Conservation (phyloP, 2,888 invertebrate genomes). For the Pasiphila rectangulata region DNA sequence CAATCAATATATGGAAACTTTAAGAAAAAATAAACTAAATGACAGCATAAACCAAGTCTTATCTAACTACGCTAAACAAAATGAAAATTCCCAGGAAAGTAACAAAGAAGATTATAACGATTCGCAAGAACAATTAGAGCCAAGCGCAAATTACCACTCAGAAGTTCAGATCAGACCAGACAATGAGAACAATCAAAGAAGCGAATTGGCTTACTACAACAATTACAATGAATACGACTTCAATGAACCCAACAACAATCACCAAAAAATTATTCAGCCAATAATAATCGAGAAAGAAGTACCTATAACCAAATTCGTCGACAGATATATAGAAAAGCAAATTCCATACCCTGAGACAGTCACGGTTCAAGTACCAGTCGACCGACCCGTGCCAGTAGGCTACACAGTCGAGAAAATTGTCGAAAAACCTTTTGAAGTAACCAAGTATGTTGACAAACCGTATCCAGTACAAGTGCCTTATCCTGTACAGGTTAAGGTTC, state of each 20-base stretch:
- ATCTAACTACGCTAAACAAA: slow-evolving; percentile 52
- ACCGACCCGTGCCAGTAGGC: slow-evolving; percentile 67
- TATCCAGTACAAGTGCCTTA: slow-evolving; percentile 80
- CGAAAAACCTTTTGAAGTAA: slow-evolving; percentile 77
- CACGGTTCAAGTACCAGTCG: slow-evolving; percentile 59
- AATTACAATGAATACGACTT: slow-evolving; percentile 32
- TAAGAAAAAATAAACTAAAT: slow-evolving; percentile 64
- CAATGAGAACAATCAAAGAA: slow-evolving; percentile 47
- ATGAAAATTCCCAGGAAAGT: slow-evolving; percentile 46
- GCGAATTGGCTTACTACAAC: slow-evolving; percentile 49
- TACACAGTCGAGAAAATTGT: slow-evolving; percentile 76
- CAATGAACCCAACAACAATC: slow-evolving; percentile 44
- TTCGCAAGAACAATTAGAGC: slow-evolving; percentile 52
- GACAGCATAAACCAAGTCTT: slow-evolving; percentile 53
- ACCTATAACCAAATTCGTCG: slow-evolving; percentile 69
- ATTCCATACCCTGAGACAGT: slow-evolving; percentile 67
- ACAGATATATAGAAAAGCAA: slow-evolving; percentile 68
- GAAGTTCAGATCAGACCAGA: slow-evolving; percentile 55
- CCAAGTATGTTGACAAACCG: slow-evolving; percentile 79
- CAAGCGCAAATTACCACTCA: slow-evolving; percentile 58
- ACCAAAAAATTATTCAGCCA: slow-evolving; percentile 67
- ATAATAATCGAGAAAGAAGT: slow-evolving; percentile 73
- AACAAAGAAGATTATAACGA: slow-evolving; percentile 39
- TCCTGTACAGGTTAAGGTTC: slow-evolving; percentile 77
- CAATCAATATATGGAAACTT: slow-evolving; percentile 57